Base-by-base conservation (phyloP, 1,140 invertebrate genomes). In the Bombus breviceps region DNA sequence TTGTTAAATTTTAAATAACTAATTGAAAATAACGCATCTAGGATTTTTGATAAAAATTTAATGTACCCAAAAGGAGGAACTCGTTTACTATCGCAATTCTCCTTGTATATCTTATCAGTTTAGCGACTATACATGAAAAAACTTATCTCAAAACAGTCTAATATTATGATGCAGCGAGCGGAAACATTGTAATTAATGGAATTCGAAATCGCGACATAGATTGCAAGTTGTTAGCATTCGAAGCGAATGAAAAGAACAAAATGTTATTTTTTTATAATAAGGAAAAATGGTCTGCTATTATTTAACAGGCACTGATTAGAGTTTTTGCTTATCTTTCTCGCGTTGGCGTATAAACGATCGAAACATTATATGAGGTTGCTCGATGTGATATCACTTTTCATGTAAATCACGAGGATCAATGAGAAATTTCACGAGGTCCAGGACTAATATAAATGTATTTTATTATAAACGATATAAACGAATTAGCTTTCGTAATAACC, bases 401-500 rank as follows among this genome's bases (percentile, higher is more conserved):
- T 62, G 62, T 77, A 32, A 83, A 71, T 71, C 43, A 62, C 34
- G 57, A 84, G 81, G 81, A 84, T 87, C 82, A 84, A 87, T 84
- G 47, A 74, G 79, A 73, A 84, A 87, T 85, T 84, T 84, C 47
- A 59, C 82, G 69, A 75, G 85, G 85, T 86, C 85, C 82, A 87
- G 68, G 62, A 87, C 37, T 87, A 77, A 72, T 66, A 86, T 87
- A 84, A 77, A 85, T 82, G 80, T 90, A 90, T 90, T 90, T 90
- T 90, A 90, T 86, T 90, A 90, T 90, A 87, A 79, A 86, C 66
- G n/a, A 89, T 28, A 43, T 84, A 62, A 89, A 72, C 2, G 28
- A 73, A 59, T 28, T 86, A 83, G 78, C 87, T 87, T 87, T 87
- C 69, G 43, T 84, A 84, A 71, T 80, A 62, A 72, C 43, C 34